Evolutionary conservation across 2,888 invertebrate species (phyloP).

Genomic region (Invenusta paracnida): DNA sequence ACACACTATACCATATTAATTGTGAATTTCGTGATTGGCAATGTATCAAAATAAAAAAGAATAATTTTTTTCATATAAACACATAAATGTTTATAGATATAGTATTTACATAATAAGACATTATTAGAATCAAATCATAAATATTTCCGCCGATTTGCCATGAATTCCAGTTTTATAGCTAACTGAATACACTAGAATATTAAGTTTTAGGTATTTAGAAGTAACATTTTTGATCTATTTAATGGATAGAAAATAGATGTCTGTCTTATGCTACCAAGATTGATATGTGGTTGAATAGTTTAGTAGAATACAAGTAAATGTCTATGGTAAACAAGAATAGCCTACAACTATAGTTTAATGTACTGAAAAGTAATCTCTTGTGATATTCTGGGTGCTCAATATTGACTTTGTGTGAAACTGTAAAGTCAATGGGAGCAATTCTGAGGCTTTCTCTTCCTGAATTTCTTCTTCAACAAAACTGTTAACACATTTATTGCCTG

Average conservation of each 20-base stretch:
- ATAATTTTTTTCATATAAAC: no score
- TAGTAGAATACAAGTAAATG: neutral
- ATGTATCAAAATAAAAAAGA: no score
- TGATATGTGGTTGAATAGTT: neutral
- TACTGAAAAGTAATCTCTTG: slow-evolving; percentile 20
- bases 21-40: no score
- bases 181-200: no score
- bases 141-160: no score
- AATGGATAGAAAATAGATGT: no score
- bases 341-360: neutral
- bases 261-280: neutral
- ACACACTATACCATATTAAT: no score
- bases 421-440: slow-evolving; percentile 1
- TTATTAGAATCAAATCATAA: no score
- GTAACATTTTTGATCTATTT: neutral
- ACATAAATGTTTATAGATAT: no score
- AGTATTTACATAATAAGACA: no score
- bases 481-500: neutral
- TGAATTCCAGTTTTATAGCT: no score
- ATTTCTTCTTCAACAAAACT: slow-evolving; percentile 32
- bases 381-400: slow-evolving; percentile 22
- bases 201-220: no score
- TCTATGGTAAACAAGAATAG: neutral
- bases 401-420: slow-evolving; percentile 2
- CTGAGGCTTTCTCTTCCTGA: slow-evolving; percentile 27